Percentiles rank a stretch among this genome's conserved stretches.
Conservation (phyloP, 2,888 invertebrate genomes). For the Callimorpha dominula region DNA sequence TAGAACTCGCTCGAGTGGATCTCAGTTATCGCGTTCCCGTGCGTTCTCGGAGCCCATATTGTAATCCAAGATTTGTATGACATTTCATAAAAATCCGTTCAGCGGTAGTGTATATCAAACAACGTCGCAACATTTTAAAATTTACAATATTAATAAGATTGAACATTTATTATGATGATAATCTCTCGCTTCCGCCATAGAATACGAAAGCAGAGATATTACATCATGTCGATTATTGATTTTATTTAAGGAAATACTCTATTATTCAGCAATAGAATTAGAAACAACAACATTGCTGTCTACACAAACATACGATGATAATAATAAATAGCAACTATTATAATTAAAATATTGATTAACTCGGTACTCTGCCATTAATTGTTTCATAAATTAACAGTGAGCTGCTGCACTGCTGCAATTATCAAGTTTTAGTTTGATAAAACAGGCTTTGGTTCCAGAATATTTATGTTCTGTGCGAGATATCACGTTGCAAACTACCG, state of each 20-base stretch:
- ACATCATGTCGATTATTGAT: background rate
- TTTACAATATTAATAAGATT: background rate
- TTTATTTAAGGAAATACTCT: background rate
- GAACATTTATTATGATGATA: background rate
- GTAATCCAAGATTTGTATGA: background rate
- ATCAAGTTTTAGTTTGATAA: constrained; percentile 16
- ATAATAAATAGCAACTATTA: background rate
- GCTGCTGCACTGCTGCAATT: background rate
- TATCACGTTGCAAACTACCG: constrained; percentile 51
- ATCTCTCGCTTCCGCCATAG: background rate
- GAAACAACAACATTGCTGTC: background rate
- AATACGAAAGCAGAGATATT: background rate
- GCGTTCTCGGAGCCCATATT: background rate
- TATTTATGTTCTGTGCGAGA: constrained; percentile 30
- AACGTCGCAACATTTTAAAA: too few relatives aligned
- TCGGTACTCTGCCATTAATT: background rate
- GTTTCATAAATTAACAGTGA: background rate
- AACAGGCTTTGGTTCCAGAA: constrained; percentile 20
- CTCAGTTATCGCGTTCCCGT: background rate
- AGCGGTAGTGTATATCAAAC: too few relatives aligned
- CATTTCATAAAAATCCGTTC: background rate
- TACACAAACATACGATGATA: background rate
- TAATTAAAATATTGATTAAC: background rate
- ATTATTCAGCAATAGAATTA: background rate
- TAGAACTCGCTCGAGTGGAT: background rate